Evolutionary conservation across 2,888 invertebrate species (phyloP), one percentile per base, ranked within the genome.

Genomic region (Zygothrica quintamaculata): DNA sequence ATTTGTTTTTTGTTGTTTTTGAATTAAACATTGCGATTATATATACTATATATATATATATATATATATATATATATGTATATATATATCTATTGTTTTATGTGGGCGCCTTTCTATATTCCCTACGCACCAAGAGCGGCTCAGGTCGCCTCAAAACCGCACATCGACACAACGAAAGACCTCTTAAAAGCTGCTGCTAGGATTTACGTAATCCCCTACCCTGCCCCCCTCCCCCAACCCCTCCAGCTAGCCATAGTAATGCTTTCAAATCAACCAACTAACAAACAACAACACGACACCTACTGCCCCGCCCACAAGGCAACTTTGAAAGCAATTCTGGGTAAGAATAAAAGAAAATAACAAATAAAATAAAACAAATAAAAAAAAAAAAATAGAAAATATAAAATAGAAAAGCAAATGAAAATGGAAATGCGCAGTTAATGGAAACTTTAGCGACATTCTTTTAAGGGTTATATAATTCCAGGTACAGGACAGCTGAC

Each of bases 151-250:
- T 6, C 7, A 29, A 29, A 7, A 29, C 29, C 29, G 29, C 9
- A 34, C 34, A 34, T 13, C 34, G 13, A 6, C 11, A 65, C 39
- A 12, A 15, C 31, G 18, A 12, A 13, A 13, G 37, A 29, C 44
- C 29, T n/a, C 5, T 7, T 16, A 16, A 65, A 60, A 62, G 58
- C 80, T 80, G 34, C 37, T 62, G 72, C 55, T 60, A 48, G 57
- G 57, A 62, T 79, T 78, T 78, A 78, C 80, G 84, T 78, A 78
- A 78, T 78, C 77, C 46, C 65, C 48, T 71, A 67, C 60, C 64
- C 77, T n/a, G 3, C 2, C 31, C 9, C 9, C 9, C 31, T 22
- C 5, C 31, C 8, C 31, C 31, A 4, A 9, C 8, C 31, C 8
- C 31, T 31, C n/a, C n/a, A n/a, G n/a, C n/a, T n/a, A n/a, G n/a